These are phyloP conservation scores for Myotis myotis DNA, from an alignment of 2,797 vertebrate species.

Conservation along the genomic window DNA sequence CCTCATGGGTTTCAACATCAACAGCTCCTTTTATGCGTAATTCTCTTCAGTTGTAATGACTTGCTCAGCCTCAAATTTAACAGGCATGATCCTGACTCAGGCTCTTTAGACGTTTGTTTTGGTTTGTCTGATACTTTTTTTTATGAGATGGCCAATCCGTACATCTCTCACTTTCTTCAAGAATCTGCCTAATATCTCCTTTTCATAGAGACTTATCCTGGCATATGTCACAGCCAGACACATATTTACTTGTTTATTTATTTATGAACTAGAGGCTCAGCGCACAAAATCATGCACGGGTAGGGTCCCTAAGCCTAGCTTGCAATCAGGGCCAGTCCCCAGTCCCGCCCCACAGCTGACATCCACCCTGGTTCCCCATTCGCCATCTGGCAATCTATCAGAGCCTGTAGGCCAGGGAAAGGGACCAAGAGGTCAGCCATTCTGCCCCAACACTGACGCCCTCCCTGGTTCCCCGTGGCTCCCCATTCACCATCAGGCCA, in stretches of 20 bases:
- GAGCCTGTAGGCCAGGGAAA: too few relatives aligned
- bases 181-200: background rate
- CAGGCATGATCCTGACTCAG: background rate
- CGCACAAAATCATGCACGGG: too few relatives aligned
- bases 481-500: too few relatives aligned
- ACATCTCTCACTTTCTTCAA: background rate
- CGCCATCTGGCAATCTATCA: too few relatives aligned
- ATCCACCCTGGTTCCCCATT: too few relatives aligned
- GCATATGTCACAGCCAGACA: background rate
- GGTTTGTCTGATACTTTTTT: background rate
- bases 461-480: too few relatives aligned
- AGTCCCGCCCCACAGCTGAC: too few relatives aligned
- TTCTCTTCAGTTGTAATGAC: background rate
- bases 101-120: background rate
- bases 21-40: background rate
- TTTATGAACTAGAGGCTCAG: background rate
- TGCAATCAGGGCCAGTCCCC: too few relatives aligned
- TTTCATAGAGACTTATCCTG: background rate
- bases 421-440: too few relatives aligned
- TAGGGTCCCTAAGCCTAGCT: too few relatives aligned
- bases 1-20: background rate
- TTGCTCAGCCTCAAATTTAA: background rate
- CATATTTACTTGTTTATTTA: background rate
- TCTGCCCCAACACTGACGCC: too few relatives aligned
- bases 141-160: background rate